Conservation (phyloP, 2,113 vertebrate species). For the Telmatochromis sp. region DNA sequence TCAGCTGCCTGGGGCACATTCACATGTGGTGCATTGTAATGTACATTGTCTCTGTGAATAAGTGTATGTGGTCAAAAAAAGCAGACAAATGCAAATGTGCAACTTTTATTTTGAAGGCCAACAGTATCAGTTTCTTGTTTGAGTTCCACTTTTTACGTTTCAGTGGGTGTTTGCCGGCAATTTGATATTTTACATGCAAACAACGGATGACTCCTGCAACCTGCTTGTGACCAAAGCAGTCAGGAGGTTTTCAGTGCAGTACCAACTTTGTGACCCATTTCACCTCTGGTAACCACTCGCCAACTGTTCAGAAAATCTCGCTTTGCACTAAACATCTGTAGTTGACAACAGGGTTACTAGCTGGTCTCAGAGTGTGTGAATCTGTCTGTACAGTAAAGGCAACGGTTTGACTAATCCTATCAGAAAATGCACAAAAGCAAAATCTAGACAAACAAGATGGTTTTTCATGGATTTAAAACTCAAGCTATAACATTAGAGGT, state of each 20-base stretch:
- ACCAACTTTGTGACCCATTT: not conserved
- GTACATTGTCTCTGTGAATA: not conserved
- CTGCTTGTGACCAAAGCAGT: not conserved
- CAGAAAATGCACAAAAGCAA: accelerated
- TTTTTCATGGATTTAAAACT: not conserved
- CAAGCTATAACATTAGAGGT: not conserved
- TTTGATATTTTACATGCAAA: not conserved
- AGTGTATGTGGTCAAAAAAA: not conserved
- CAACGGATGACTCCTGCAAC: not conserved
- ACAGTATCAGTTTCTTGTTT: not conserved
- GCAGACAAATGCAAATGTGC: not conserved
- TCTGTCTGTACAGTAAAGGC: not conserved
- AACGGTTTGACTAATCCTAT: not conserved
- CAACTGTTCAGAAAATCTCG: not conserved
- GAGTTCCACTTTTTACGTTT: not conserved
- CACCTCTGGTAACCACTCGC: not conserved
- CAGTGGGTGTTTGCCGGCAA: not conserved
- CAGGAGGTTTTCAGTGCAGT: not conserved
- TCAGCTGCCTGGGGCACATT: not conserved
- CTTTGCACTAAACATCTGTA: not conserved
- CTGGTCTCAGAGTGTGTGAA: not conserved
- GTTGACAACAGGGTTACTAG: not conserved
- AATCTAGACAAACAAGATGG: not conserved
- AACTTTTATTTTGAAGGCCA: not conserved
- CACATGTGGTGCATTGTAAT: not conserved